Percentiles rank a stretch among this genome's conserved stretches.
Conservation (phyloP, 2,797 vertebrate species). For the Fratercula arctica region DNA sequence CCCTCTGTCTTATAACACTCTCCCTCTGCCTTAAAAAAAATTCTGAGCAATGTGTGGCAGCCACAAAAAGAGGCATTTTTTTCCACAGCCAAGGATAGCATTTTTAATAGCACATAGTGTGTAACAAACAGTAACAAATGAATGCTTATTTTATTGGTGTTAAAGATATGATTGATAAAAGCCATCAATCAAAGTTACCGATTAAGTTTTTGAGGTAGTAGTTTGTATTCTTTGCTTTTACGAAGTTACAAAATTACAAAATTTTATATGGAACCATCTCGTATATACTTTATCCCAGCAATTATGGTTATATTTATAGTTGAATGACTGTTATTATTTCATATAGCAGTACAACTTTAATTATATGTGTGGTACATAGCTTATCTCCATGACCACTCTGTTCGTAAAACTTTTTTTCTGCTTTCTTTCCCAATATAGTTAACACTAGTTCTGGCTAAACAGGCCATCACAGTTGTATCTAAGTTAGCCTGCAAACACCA, state of each 20-base stretch:
- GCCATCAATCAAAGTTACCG: neutral
- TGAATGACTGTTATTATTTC: constrained; percentile 62
- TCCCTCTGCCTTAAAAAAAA: neutral
- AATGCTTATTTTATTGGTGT: neutral
- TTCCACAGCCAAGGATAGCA: neutral
- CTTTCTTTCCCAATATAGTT: constrained; percentile 23
- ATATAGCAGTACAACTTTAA: constrained; percentile 41
- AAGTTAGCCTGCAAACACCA: constrained; percentile 15
- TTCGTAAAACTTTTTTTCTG: constrained; percentile 7
- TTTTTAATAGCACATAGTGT: neutral
- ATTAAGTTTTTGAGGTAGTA: neutral
- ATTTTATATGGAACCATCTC: neutral
- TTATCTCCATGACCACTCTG: neutral
- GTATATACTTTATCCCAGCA: neutral
- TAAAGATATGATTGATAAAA: neutral
- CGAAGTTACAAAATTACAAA: constrained; percentile 6
- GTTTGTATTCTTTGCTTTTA: constrained; percentile 14
- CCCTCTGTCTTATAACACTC: neutral
- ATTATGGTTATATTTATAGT: constrained; percentile 53
- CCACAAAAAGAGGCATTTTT: neutral
- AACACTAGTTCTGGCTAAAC: neutral
- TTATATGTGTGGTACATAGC: constrained; percentile 26
- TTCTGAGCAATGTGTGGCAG: neutral
- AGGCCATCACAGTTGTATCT: neutral
- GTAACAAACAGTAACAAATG: neutral